phyloP scores from a whole-genome alignment of 2,113 vertebrate species.

The Campylomormyrus numenius region DNA sequence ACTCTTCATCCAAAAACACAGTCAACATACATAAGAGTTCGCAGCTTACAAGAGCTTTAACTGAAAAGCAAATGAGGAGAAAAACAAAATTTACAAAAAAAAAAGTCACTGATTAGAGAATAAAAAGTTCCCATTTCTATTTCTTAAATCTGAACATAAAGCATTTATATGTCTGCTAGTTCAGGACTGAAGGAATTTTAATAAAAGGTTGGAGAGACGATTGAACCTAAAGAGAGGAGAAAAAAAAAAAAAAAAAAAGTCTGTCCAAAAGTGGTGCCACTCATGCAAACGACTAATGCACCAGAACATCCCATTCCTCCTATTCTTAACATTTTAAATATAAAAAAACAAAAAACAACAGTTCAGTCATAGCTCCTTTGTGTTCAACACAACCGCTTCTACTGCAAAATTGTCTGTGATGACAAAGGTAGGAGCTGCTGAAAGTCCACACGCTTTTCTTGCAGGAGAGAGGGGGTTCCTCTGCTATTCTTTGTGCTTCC shows the following conservation, averaged over 20 bases:
- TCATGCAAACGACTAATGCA: constrained; percentile 54
- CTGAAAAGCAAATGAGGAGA: constrained; percentile 39
- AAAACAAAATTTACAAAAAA: constrained; percentile 16
- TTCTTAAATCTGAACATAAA: constrained; percentile 52
- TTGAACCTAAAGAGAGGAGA: not conserved
- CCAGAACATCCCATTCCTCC: constrained; percentile 33
- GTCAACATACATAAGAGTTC: constrained; percentile 20
- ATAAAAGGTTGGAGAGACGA: constrained; percentile 26
- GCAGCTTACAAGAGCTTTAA: constrained; percentile 39
- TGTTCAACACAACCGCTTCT: constrained; percentile 9
- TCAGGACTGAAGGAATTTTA: constrained; percentile 41
- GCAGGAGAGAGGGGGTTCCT: not conserved
- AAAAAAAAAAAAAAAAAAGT: constrained; percentile 36
- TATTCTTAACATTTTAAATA: constrained; percentile 9
- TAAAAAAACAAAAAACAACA: not conserved
- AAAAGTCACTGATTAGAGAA: constrained; percentile 45
- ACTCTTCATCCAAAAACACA: constrained; percentile 50
- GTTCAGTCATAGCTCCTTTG: constrained; percentile 30
- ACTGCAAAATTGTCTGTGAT: not conserved
- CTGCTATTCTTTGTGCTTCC: constrained; percentile 7
- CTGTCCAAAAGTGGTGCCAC: constrained; percentile 44
- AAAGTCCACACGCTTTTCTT: not conserved
- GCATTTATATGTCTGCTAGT: constrained; percentile 44
- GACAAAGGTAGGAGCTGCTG: not conserved
- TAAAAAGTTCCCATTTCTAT: constrained; percentile 28